These are phyloP conservation scores for Chionoecetes opilio DNA, from an alignment of 1,140 invertebrate genomes.

Conservation along the genomic window DNA sequence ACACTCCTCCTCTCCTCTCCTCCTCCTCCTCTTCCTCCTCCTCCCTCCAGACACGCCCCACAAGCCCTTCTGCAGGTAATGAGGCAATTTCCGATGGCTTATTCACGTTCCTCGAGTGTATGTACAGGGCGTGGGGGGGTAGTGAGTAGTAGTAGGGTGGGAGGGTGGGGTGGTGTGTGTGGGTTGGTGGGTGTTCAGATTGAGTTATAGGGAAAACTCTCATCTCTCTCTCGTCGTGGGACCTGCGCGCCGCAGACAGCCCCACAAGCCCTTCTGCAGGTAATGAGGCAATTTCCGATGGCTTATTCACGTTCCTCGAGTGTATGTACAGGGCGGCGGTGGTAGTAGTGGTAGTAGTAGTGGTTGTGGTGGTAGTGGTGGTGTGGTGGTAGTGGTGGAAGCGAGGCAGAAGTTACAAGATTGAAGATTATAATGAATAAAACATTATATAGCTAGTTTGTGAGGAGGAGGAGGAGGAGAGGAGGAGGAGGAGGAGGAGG, in stretches of 20 bases:
- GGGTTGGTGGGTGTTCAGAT: not conserved
- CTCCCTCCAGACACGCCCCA: slow-evolving; percentile 9
- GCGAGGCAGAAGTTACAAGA: too few species aligned
- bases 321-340: too few species aligned
- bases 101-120: not conserved
- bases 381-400: too few species aligned
- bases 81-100: slow-evolving; percentile 27
- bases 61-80: slow-evolving; percentile 25
- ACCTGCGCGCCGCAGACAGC: too few species aligned
- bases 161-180: not conserved
- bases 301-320: not conserved
- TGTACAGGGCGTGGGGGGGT: not conserved
- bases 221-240: too few species aligned
- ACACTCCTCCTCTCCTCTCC: not conserved
- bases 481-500: too few species aligned
- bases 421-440: too few species aligned
- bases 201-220: too few species aligned
- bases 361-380: too few species aligned
- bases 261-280: slow-evolving; percentile 22
- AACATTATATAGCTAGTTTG: too few species aligned
- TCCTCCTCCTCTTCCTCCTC: not conserved
- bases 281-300: slow-evolving; percentile 29
- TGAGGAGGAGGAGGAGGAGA: too few species aligned
- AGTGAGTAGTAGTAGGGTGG: not conserved
- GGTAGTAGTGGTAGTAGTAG: too few species aligned